These are phyloP conservation scores for Agraylea sexmaculata DNA, from an alignment of 1,140 invertebrate genomes.

Conservation along the genomic window DNA sequence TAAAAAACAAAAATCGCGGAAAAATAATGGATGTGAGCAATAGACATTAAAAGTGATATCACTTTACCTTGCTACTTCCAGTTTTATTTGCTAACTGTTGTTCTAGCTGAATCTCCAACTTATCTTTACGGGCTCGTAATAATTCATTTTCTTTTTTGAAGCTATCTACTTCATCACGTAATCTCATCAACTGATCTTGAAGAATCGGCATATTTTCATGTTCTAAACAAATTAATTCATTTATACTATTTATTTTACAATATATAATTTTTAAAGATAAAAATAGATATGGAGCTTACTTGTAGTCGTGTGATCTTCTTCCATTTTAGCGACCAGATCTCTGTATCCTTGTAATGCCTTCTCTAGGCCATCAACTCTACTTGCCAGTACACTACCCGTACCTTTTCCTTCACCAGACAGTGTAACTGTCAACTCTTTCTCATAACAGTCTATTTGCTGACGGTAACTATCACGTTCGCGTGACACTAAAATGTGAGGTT, in stretches of 20 bases:
- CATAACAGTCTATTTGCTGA: conserved; percentile 67
- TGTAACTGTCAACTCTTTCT: conserved; percentile 60
- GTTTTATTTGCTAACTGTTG: conserved; percentile 25
- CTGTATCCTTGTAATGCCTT: conserved; percentile 52
- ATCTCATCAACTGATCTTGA: conserved; percentile 26
- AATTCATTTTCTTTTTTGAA: conserved; percentile 42
- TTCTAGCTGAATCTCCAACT: conserved; percentile 52
- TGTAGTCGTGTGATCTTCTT: conserved; percentile 42
- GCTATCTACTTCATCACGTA: conserved; percentile 40
- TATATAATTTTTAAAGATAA: too few species aligned
- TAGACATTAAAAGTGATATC: background rate
- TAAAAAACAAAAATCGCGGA: conserved; percentile 28
- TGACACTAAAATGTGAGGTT: conserved; percentile 53
- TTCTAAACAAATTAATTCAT: conserved; percentile 12
- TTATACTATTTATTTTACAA: background rate
- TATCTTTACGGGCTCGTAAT: conserved; percentile 47
- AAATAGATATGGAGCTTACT: too few species aligned
- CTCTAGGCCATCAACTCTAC: conserved; percentile 53
- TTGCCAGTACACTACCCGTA: conserved; percentile 32
- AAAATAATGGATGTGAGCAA: background rate
- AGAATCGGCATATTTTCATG: conserved; percentile 22
- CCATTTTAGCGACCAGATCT: conserved; percentile 53
- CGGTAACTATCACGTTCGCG: conserved; percentile 67
- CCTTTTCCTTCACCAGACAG: conserved; percentile 27
- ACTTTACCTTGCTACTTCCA: background rate